Conservation (phyloP, 1,140 invertebrate species). For the Meloidogyne exigua region DNA sequence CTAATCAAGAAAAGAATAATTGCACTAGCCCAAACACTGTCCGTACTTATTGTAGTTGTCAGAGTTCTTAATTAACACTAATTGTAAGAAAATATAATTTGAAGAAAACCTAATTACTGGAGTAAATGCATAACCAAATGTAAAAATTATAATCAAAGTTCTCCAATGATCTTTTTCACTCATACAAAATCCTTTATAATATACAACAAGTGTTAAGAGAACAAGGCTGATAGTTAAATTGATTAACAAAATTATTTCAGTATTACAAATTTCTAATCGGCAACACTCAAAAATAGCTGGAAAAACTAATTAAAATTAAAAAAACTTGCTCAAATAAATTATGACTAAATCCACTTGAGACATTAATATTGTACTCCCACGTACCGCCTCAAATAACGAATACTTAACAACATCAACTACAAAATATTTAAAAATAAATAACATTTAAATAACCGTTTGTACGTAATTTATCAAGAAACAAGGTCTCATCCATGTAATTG, state of each 20-base stretch:
- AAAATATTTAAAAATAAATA: slow-evolving; percentile 42
- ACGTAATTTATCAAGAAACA: slow-evolving; percentile 79
- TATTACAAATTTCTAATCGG: background rate
- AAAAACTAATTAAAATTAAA: background rate
- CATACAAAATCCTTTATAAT: background rate
- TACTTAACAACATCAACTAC: slow-evolving; percentile 74
- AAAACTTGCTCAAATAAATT: slow-evolving; percentile 72
- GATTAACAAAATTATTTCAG: background rate
- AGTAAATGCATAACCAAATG: slow-evolving; percentile 55
- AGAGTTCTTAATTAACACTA: slow-evolving; percentile 73
- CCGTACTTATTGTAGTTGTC: slow-evolving; percentile 90
- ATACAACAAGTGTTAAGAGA: background rate
- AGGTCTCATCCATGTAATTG: slow-evolving; percentile 80
- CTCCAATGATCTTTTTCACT: slow-evolving; percentile 32
- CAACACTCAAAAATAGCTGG: background rate
- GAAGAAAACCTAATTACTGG: slow-evolving; percentile 56
- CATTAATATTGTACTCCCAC: slow-evolving; percentile 74
- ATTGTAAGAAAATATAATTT: background rate
- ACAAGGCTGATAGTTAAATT: background rate
- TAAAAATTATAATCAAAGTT: slow-evolving; percentile 47
- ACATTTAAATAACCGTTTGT: slow-evolving; percentile 71
- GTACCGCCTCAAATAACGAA: slow-evolving; percentile 71
- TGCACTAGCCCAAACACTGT: slow-evolving; percentile 89
- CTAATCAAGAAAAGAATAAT: slow-evolving; percentile 82
- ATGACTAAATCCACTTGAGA: slow-evolving; percentile 76